phyloP scores from a whole-genome alignment of 1,140 invertebrate genomes.

The Pogonus chalceus region DNA sequence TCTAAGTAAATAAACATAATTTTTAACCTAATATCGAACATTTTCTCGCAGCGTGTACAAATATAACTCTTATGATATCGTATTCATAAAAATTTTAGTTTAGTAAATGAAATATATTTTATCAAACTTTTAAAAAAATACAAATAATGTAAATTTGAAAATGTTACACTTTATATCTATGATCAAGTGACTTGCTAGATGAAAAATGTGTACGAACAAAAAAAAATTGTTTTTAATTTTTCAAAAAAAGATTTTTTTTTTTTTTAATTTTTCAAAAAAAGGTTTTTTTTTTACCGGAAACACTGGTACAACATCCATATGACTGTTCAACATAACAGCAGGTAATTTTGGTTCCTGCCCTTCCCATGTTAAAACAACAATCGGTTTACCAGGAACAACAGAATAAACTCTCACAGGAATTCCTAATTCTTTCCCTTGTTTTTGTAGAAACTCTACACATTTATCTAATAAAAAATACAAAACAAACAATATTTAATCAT shows the following conservation, averaged over 20 bases:
- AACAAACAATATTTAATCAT: background rate
- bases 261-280: background rate
- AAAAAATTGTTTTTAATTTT: too few relatives aligned
- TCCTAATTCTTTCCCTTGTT: slow-evolving; percentile 54
- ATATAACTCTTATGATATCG: too few relatives aligned
- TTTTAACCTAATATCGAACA: too few relatives aligned
- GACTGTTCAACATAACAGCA: slow-evolving; percentile 75
- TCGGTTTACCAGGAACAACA: slow-evolving; percentile 52
- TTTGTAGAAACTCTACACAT: slow-evolving; percentile 58
- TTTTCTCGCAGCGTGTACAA: too few relatives aligned
- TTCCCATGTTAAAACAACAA: slow-evolving; percentile 72
- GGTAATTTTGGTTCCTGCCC: slow-evolving; percentile 59
- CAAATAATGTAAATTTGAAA: too few relatives aligned
- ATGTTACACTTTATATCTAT: too few relatives aligned
- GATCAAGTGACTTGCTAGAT: too few relatives aligned
- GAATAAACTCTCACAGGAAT: slow-evolving; percentile 49
- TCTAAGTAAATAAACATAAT: too few relatives aligned
- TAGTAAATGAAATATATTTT: too few relatives aligned
- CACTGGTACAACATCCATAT: slow-evolving; percentile 91
- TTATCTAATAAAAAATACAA: slow-evolving; percentile 39
- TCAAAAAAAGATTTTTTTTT: background rate
- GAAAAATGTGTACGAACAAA: too few relatives aligned
- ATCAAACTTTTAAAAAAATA: too few relatives aligned
- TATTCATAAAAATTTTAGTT: too few relatives aligned
- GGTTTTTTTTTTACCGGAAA: slow-evolving; percentile 50